Conservation (phyloP, 2,113 vertebrate genomes). For the Osmerus mordax region DNA sequence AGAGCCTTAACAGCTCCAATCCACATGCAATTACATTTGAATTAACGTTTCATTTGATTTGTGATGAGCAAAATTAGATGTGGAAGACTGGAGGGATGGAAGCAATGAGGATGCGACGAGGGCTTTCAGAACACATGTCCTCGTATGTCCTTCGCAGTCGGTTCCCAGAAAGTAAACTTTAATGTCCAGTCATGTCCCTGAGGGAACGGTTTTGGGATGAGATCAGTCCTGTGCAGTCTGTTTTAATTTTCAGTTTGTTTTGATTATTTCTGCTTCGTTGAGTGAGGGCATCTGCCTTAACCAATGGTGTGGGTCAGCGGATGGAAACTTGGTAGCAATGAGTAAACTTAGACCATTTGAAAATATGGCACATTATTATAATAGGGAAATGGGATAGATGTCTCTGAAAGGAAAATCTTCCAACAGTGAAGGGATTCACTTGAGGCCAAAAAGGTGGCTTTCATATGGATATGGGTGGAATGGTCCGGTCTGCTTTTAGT, state of each 20-base stretch:
- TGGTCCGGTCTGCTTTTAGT: conserved; percentile 23
- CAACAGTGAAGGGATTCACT: conserved; percentile 54
- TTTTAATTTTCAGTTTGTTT: conserved; percentile 1
- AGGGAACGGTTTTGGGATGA: conserved; percentile 5
- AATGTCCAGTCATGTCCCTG: background rate
- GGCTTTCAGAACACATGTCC: background rate
- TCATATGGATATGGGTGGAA: conserved; percentile 41
- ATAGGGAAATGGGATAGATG: conserved; percentile 30
- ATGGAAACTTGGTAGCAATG: conserved; percentile 34
- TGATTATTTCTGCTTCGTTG: background rate
- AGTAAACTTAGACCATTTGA: conserved; percentile 35
- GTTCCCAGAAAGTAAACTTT: background rate
- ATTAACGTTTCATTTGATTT: background rate
- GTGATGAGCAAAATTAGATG: too few species aligned
- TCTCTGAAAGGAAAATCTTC: conserved; percentile 39
- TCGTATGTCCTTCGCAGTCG: background rate
- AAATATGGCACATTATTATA: conserved; percentile 41
- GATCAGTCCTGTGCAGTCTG: background rate
- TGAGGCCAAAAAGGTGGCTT: conserved; percentile 42
- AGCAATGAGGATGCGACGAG: background rate
- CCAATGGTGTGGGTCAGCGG: conserved; percentile 19
- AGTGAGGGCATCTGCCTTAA: conserved; percentile 18
- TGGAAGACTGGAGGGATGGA: background rate
- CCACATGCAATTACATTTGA: too few species aligned
- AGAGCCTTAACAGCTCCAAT: too few species aligned